Evolutionary conservation across 2,797 vertebrate genomes (phyloP).

Genomic region (Morelia viridis): DNA sequence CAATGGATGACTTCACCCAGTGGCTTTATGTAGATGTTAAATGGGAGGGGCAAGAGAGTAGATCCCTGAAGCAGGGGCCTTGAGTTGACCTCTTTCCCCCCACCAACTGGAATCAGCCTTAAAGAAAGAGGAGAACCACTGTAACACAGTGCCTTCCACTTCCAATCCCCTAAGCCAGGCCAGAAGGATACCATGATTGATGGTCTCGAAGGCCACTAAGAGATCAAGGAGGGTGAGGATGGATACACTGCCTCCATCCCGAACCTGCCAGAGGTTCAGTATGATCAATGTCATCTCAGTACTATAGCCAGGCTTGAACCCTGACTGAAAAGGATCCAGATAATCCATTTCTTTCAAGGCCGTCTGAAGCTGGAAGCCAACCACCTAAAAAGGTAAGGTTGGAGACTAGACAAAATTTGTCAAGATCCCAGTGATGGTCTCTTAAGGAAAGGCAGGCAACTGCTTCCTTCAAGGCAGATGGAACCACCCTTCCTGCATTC

Average conservation of each 20-base stretch:
- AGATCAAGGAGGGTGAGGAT: background rate
- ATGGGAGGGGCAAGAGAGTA: background rate
- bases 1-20: too few species aligned
- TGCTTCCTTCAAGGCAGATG: background rate
- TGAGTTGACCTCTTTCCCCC: background rate
- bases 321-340: background rate
- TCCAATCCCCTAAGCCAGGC: background rate
- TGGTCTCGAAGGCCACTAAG: background rate
- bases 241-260: background rate
- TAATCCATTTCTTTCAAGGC: background rate
- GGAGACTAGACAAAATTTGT: background rate
- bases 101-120: background rate
- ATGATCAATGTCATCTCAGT: background rate
- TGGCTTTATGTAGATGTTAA: background rate
- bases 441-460: background rate
- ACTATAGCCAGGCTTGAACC: background rate
- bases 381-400: background rate
- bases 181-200: background rate
- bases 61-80: background rate
- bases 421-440: background rate
- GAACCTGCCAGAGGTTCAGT: background rate
- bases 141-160: background rate
- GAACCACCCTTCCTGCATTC: background rate
- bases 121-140: background rate
- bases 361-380: background rate